These are phyloP conservation scores for Amaurobius ferox DNA, from an alignment of 2,888 invertebrate genomes.

Conservation along the genomic window DNA sequence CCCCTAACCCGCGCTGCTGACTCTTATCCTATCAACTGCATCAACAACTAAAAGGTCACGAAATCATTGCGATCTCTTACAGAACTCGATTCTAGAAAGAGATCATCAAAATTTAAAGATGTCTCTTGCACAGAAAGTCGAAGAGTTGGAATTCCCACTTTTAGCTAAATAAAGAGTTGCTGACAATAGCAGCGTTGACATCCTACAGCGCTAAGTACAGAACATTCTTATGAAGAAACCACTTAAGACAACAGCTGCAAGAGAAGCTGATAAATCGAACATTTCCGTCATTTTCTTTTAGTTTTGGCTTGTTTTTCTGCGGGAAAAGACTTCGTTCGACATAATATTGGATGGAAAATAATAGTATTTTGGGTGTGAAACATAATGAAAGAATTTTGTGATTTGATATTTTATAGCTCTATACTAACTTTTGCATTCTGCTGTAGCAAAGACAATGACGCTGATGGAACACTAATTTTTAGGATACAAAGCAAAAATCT, in stretches of 20 bases:
- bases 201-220: conserved; percentile 21
- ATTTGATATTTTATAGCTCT: too few relatives aligned
- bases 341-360: not conserved
- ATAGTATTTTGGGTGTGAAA: not conserved
- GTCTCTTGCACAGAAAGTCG: not conserved
- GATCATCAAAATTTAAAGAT: not conserved
- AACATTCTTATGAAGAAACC: conserved; percentile 26
- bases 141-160: conserved; percentile 42
- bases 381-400: too few relatives aligned
- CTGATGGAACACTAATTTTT: too few relatives aligned
- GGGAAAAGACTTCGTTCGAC: not conserved
- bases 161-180: conserved; percentile 44
- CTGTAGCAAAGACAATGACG: too few relatives aligned
- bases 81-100: not conserved
- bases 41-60: not conserved
- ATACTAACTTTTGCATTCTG: too few relatives aligned
- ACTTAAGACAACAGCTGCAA: conserved; percentile 47
- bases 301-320: not conserved
- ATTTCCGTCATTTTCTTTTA: conserved; percentile 1
- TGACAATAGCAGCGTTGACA: conserved; percentile 42
- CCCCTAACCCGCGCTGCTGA: not conserved
- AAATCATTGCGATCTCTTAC: not conserved
- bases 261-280: conserved; percentile 51
- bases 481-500: too few relatives aligned
- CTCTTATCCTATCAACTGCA: not conserved